Conservation (phyloP, 2,888 invertebrate species). For the Diarsia rubi region DNA sequence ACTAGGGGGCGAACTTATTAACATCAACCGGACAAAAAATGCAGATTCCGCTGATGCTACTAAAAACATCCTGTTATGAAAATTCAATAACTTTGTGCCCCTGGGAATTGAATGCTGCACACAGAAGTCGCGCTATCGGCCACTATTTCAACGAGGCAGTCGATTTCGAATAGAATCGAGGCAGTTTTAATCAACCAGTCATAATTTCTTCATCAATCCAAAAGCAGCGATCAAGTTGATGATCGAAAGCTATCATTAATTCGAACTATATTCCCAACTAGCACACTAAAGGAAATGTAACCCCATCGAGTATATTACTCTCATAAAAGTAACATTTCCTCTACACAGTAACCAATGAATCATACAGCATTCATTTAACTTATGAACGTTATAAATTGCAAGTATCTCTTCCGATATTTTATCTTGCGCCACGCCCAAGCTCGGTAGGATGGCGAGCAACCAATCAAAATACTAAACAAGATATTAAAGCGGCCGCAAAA, state of each 20-base stretch:
- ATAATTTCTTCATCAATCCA: not conserved
- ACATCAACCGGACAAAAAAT: too few species aligned
- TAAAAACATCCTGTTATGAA: too few species aligned
- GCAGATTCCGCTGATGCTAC: too few species aligned
- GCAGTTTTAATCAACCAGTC: not conserved
- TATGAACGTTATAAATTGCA: conserved; percentile 52
- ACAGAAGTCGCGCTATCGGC: too few species aligned
- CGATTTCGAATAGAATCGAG: too few species aligned
- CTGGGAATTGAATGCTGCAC: too few species aligned
- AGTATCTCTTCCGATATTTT: conserved; percentile 43
- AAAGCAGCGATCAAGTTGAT: not conserved
- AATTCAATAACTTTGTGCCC: too few species aligned
- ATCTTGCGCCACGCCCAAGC: conserved; percentile 66
- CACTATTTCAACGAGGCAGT: too few species aligned
- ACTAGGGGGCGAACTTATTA: too few species aligned
- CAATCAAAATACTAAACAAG: conserved; percentile 61
- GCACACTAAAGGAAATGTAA: conserved; percentile 21
- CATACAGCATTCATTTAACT: conserved; percentile 50
- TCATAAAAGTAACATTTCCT: conserved; percentile 56
- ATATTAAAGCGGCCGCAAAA: conserved; percentile 45
- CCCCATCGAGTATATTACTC: conserved; percentile 24
- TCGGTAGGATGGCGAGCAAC: conserved; percentile 47
- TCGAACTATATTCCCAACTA: not conserved
- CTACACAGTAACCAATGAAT: conserved; percentile 45
- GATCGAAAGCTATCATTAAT: not conserved